Conservation (phyloP, 1,140 invertebrate genomes). For the Hylyphantes graminicola region DNA sequence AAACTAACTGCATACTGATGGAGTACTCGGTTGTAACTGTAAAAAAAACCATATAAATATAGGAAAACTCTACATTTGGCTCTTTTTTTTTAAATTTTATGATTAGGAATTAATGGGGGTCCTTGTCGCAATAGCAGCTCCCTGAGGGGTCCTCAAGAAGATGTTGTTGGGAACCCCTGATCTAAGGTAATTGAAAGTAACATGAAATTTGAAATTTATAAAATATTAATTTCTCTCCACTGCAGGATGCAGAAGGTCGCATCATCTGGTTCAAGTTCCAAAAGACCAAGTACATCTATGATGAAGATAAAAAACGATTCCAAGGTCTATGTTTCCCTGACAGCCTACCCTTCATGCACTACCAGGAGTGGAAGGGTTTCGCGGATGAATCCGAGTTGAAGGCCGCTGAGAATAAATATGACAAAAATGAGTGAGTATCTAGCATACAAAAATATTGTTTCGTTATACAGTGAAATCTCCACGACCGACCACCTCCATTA, state of each 20-base stretch:
- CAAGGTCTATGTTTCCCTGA: slow-evolving; percentile 84
- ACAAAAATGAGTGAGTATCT: slow-evolving; percentile 84
- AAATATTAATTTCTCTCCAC: background rate
- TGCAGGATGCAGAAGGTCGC: slow-evolving; percentile 14
- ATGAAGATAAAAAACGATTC: slow-evolving; percentile 80
- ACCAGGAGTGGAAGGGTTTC: slow-evolving; percentile 89
- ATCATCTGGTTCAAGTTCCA: slow-evolving; percentile 90
- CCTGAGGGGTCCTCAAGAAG: too few species aligned
- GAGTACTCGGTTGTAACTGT: too few species aligned
- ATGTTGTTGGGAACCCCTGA: too few species aligned
- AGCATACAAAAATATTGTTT: background rate
- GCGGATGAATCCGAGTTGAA: slow-evolving; percentile 82
- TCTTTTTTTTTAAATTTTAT: too few species aligned
- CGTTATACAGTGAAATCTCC: too few species aligned
- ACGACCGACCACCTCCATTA: too few species aligned
- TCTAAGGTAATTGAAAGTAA: too few species aligned
- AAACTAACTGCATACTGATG: too few species aligned
- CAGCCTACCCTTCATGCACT: slow-evolving; percentile 77
- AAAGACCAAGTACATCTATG: slow-evolving; percentile 96
- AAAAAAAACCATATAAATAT: too few species aligned
- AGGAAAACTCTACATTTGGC: too few species aligned
- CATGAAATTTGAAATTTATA: background rate
- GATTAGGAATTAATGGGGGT: too few species aligned
- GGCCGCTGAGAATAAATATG: slow-evolving; percentile 83
- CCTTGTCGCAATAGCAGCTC: too few species aligned